These are phyloP conservation scores for Episyrphus balteatus DNA, from an alignment of 1,140 invertebrate genomes.

Conservation along the genomic window DNA sequence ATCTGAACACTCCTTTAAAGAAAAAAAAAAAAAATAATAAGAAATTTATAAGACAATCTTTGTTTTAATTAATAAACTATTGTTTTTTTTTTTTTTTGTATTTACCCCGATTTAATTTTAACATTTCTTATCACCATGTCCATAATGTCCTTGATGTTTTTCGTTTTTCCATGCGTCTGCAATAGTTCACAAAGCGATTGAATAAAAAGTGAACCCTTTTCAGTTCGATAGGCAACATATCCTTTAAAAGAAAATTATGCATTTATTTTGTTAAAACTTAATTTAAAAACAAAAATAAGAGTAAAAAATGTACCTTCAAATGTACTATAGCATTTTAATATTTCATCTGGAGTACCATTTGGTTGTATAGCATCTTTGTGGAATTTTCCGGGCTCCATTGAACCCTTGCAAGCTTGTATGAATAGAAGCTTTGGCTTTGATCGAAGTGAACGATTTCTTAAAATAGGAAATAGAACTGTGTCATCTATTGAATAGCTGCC, in stretches of 20 bases:
- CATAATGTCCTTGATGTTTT: conserved; percentile 10
- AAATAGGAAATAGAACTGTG: conserved; percentile 22
- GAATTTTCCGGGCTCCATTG: conserved; percentile 13
- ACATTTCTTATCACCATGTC: conserved; percentile 4
- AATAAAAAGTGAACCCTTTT: conserved; percentile 26
- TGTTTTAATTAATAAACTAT: not conserved
- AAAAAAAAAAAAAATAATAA: not conserved
- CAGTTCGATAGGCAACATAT: conserved; percentile 25
- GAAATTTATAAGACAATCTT: not conserved
- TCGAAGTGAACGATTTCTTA: conserved; percentile 19
- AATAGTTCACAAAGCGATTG: conserved; percentile 23
- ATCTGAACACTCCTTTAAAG: conserved; percentile 21
- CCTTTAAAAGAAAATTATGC: conserved; percentile 6
- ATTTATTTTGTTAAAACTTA: conserved; percentile 1
- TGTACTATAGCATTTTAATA: conserved; percentile 32
- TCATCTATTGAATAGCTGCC: conserved; percentile 25
- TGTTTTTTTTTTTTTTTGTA: conserved; percentile 16
- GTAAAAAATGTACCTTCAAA: conserved; percentile 17
- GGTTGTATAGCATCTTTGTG: conserved; percentile 17
- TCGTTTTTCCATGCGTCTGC: conserved; percentile 8
- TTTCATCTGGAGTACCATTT: conserved; percentile 22
- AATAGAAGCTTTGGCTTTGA: conserved; percentile 30
- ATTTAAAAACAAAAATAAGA: not conserved
- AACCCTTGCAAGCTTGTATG: conserved; percentile 30
- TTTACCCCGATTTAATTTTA: conserved; percentile 7